Evolutionary conservation across 2,797 vertebrate genomes (phyloP), one percentile per base, ranked within the genome.

Genomic region (Pachyuromys duprasi): DNA sequence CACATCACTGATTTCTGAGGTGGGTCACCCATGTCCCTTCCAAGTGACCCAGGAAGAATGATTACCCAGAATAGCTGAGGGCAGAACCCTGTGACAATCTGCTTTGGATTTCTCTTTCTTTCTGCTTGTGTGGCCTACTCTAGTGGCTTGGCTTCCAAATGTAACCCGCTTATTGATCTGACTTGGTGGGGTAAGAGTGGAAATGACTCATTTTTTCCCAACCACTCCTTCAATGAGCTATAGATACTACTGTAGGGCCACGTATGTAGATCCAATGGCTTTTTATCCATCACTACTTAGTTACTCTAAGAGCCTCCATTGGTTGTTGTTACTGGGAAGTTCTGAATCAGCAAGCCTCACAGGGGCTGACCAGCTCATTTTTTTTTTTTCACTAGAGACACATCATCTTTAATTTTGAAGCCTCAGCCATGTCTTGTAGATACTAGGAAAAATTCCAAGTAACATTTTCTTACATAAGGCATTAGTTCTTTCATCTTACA

Each of bases 381-480:
- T 49, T 49, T 49, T 49, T 49, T 86, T 31, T 92, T 82, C 15
- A 20, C 45, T 42, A 65, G 79, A 18, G 31, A 88, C 5, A 6
- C 3, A 6, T 1, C 67, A 55, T 67, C 78, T 89, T 92, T 36
- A 74, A 67, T 60, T 96, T 36, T 94, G 86, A 63, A 76, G 42
- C 15, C 62, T 94, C 5, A 39, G 81, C 33, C 76, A 18, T 80
- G 90, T 15, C 42, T 83, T 4, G 2, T 31, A 60, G 89, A 67
- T 13, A n/a, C 26, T 15, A 87, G 93, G 45, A 90, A 84, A 89
- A 15, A n/a, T 94, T 95, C 45, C 65, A 95, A 55, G 79, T 74
- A 53, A 67, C 80, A 53, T 72, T 36, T 31, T 55, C 31, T 86
- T 95, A 78, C 31, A n/a, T 18, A 36, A 76, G 62, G 82, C 70